Percentiles rank a stretch among this genome's conserved stretches.
Evolutionary conservation across 1,140 invertebrate genomes (phyloP).

Genomic region (Drosophila kohkoa): DNA sequence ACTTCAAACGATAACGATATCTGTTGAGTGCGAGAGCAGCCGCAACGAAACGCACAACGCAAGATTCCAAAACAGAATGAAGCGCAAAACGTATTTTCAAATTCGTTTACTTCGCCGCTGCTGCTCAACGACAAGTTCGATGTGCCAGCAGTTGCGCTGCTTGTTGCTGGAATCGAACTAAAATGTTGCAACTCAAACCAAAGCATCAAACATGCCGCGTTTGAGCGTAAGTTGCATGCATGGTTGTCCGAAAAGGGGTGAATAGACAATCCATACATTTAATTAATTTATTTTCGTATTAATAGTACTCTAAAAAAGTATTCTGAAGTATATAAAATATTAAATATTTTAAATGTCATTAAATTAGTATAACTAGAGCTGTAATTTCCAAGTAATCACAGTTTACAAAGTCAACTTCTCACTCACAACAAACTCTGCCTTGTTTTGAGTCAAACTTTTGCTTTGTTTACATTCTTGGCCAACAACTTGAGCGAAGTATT

Average conservation of each 20-base stretch:
- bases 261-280: not conserved
- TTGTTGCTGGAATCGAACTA: conserved; percentile 18
- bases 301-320: not conserved
- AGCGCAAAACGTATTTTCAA: conserved; percentile 16
- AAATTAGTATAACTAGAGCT: too few relatives aligned
- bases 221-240: conserved; percentile 27
- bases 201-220: conserved; percentile 3
- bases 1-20: conserved; percentile 3
- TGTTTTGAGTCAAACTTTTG: not conserved
- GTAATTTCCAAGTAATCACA: too few relatives aligned
- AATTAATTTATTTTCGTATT: not conserved
- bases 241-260: conserved; percentile 10
- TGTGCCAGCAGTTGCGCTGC: not conserved
- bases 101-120: not conserved
- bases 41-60: conserved; percentile 58
- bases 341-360: too few relatives aligned
- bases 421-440: not conserved
- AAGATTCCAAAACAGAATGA: conserved; percentile 66
- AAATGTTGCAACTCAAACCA: not conserved
- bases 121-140: not conserved
- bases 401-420: not conserved
- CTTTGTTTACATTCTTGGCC: not conserved
- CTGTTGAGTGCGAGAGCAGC: conserved; percentile 20
- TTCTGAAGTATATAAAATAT: too few relatives aligned
- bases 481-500: not conserved